Conservation (phyloP, 2,113 vertebrate genomes). For the Thomomys bottae region DNA sequence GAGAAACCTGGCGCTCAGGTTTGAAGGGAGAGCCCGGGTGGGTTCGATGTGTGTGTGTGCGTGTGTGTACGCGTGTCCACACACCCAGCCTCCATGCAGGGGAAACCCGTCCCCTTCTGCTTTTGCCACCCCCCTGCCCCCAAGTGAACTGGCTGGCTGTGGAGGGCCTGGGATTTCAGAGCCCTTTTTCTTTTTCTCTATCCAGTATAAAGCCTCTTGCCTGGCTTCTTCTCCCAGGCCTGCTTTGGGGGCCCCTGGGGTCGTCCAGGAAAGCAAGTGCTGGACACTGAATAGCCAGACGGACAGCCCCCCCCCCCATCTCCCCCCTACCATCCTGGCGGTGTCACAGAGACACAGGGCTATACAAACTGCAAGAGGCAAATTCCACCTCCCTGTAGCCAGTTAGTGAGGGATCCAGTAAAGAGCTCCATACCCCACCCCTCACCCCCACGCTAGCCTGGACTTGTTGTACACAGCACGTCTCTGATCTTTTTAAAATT, state of each 20-base stretch:
- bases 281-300: no score
- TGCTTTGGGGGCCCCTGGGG: not conserved
- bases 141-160: no score
- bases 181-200: not conserved
- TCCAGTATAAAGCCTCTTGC: not conserved
- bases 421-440: no score
- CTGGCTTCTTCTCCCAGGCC: not conserved
- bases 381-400: not conserved
- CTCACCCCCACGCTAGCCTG: no score
- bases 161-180: not conserved
- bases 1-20: not conserved
- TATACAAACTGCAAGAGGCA: not conserved
- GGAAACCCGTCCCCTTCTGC: not conserved
- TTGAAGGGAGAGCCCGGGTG: not conserved
- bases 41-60: not conserved
- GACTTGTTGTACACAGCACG: no score
- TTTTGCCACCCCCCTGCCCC: no score
- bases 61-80: not conserved
- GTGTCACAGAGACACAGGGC: not conserved
- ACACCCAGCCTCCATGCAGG: accelerated
- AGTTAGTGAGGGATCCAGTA: not conserved
- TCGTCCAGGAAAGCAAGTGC: accelerated
- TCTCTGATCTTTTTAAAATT: no score
- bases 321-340: no score
- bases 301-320: no score